phyloP scores from a whole-genome alignment of 2,797 vertebrate genomes.

The Mareca strepera region DNA sequence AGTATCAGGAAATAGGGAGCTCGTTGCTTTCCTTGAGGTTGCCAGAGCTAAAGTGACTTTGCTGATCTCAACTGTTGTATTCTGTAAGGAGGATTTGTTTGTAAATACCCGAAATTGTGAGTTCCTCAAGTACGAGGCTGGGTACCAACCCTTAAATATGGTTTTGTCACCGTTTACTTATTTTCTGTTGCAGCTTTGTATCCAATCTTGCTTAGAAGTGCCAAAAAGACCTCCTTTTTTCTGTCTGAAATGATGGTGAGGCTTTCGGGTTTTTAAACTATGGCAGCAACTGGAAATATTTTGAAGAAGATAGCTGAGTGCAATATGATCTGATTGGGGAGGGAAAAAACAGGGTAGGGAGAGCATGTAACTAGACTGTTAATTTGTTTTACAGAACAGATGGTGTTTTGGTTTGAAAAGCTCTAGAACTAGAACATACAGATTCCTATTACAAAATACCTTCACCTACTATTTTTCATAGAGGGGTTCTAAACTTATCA shows the following conservation, averaged over 20 bases:
- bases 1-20: background rate
- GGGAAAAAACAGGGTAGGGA: background rate
- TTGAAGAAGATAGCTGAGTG: background rate
- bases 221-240: conserved; percentile 31
- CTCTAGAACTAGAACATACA: background rate
- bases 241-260: conserved; percentile 5
- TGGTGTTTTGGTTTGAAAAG: conserved; percentile 1
- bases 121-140: background rate
- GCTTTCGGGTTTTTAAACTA: conserved; percentile 1
- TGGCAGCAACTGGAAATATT: conserved; percentile 7
- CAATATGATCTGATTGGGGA: background rate
- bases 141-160: background rate
- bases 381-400: background rate
- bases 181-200: background rate
- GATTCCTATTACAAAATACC: background rate
- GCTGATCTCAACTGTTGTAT: background rate
- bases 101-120: background rate
- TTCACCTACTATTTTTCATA: background rate
- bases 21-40: background rate
- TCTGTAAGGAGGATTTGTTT: background rate
- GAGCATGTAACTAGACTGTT: background rate
- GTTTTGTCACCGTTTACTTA: background rate
- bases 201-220: conserved; percentile 30
- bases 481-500: background rate
- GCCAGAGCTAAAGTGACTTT: background rate